Percentiles rank a stretch among this genome's conserved stretches.
Evolutionary conservation across 2,113 vertebrate species (phyloP).

Genomic region (Abramis brama): DNA sequence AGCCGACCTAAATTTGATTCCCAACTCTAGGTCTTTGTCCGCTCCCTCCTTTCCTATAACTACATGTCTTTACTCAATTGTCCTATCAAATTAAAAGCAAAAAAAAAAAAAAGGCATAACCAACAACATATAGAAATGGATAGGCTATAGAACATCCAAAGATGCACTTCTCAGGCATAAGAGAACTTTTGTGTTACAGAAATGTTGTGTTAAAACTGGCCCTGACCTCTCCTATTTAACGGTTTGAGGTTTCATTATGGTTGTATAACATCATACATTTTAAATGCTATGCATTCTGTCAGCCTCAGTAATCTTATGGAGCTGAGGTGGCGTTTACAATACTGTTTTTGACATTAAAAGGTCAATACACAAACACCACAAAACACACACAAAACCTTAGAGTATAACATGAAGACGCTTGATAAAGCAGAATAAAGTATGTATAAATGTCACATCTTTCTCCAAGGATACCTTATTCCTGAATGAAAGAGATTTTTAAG

Average conservation of each 20-base stretch:
- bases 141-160: not conserved
- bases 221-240: not conserved
- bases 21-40: not conserved
- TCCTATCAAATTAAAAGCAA: not conserved
- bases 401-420: conserved; percentile 6
- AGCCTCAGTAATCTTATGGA: not conserved
- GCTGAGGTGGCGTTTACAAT: not conserved
- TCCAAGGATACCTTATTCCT: not conserved
- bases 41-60: not conserved
- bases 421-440: conserved; percentile 39
- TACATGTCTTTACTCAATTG: not conserved
- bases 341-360: conserved; percentile 32
- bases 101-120: not conserved
- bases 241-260: not conserved
- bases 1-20: no score
- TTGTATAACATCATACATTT: not conserved
- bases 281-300: not conserved
- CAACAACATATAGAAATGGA: not conserved
- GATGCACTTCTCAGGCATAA: not conserved
- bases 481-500: not conserved
- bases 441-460: conserved; percentile 37
- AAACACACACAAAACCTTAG: conserved; percentile 11
- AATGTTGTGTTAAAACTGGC: not conserved
- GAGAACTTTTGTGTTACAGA: not conserved
- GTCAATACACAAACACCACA: not conserved